A percentile compares a stretch with the other conserved stretches of the same genome.
Conservation (phyloP, 2,888 invertebrate species). For the Platerodrilus igneus region DNA sequence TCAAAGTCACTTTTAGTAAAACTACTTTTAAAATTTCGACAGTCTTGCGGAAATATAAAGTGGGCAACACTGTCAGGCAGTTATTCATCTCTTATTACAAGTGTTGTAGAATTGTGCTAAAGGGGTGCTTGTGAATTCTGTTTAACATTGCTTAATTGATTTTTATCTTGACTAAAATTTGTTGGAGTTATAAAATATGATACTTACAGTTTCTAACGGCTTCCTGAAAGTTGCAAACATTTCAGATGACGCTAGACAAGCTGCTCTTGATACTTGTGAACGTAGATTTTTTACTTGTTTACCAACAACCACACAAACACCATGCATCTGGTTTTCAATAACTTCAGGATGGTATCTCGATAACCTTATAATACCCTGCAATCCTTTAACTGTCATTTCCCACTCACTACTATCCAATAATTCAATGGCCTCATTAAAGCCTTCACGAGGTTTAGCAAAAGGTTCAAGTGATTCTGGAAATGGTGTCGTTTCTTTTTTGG, state of each 20-base stretch:
- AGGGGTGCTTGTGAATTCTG: too few relatives aligned
- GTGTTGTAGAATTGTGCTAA: too few relatives aligned
- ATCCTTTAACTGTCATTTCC: constrained; percentile 73
- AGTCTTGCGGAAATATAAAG: too few relatives aligned
- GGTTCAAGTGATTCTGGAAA: constrained; percentile 44
- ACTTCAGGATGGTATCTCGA: constrained; percentile 62
- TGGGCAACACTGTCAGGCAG: too few relatives aligned
- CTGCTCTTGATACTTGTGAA: constrained; percentile 87
- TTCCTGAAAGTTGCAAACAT: constrained; percentile 62
- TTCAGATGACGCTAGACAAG: constrained; percentile 77
- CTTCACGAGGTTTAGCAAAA: constrained; percentile 62
- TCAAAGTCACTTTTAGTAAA: too few relatives aligned
- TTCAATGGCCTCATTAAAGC: constrained; percentile 57
- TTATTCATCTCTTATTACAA: too few relatives aligned
- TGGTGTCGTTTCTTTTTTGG: constrained; percentile 19
- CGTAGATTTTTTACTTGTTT: constrained; percentile 82
- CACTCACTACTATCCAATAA: constrained; percentile 72
- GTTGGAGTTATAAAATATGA: too few relatives aligned
- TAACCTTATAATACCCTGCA: constrained; percentile 64
- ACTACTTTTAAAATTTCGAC: too few relatives aligned
- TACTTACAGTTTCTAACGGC: constrained; percentile 58
- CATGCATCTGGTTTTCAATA: constrained; percentile 62
- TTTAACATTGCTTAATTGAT: too few relatives aligned
- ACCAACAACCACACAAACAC: constrained; percentile 65
- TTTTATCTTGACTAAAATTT: too few relatives aligned